These are phyloP conservation scores for Actinemys pallida DNA, from an alignment of 2,113 vertebrate species.

Conservation along the genomic window DNA sequence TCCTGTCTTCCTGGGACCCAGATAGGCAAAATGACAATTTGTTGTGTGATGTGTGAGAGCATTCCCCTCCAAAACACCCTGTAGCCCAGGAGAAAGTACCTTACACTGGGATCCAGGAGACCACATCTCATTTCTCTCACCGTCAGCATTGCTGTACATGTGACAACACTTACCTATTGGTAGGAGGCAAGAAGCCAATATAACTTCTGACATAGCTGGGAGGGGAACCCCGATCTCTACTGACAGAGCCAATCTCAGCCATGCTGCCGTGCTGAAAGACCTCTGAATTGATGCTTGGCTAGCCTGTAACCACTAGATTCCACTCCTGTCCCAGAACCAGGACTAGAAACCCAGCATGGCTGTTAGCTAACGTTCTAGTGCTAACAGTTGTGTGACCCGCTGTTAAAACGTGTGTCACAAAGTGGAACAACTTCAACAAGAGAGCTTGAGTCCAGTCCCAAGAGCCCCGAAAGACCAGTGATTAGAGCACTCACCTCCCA, in stretches of 20 bases:
- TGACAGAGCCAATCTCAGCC: too few species aligned
- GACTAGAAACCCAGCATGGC: neutral
- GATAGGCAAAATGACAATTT: neutral
- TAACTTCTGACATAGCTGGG: neutral
- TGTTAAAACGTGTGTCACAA: neutral
- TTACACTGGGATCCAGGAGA: neutral
- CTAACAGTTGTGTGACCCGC: neutral
- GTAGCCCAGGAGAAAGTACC: neutral
- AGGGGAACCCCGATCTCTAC: neutral
- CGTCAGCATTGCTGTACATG: neutral
- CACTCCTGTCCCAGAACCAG: neutral
- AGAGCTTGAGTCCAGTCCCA: too few species aligned
- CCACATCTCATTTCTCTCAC: neutral
- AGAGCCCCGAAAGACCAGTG: too few species aligned
- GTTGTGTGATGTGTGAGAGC: neutral
- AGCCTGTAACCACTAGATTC: neutral
- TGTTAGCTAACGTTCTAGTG: neutral
- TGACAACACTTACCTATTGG: neutral
- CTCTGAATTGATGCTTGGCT: neutral
- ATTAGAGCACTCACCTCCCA: too few species aligned
- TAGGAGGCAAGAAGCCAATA: too few species aligned
- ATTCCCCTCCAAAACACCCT: neutral
- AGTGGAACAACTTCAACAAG: too few species aligned
- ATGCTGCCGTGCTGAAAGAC: neutral
- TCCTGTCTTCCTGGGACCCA: neutral